Base-by-base conservation (phyloP, 2,888 invertebrate species). In the Corbicula japonica region DNA sequence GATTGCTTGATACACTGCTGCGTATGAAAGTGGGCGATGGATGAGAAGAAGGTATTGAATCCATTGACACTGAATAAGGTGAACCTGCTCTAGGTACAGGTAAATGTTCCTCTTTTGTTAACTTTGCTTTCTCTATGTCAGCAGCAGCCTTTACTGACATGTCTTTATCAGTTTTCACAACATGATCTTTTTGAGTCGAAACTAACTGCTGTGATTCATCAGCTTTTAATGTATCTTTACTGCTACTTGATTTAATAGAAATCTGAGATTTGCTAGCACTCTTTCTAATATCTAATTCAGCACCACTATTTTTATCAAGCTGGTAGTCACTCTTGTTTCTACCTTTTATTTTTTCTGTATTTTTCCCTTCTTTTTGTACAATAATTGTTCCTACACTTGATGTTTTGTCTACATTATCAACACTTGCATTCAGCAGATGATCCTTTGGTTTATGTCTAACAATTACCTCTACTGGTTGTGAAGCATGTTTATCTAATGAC, bases 11-110 rank as follows among this genome's bases (percentile, higher is more conserved):
- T 5, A 72, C 52, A 70, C 80, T 74, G 32, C 75, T 58, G 44
- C 75, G 69, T 30, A 61, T 48, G 23, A 81, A 72, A 56, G 83
- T 82, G 38, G 87, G 87, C 28, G 87, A 87, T 10, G 87, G 86
- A 75, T 87, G 83, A 8, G 87, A 87, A n/a, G 87, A 87, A 4
- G 87, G 86, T 21, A 87, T 62, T 32, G 84, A 85, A 38, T 87
- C 87, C 84, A 87, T 86, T 28, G 87, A 87, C 38, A 86, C 75
- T n/a, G 87, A 87, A 66, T 84, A 86, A 21, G 87, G 87, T 23
- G 87, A 87, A 15, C 83, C 83, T 32, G 80, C 72, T 50, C 87
- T 66, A 35, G 69, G 76, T 26, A 74, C 65, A 28, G 62, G 15
- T 26, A 48, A 30, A 52, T 15, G 32, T 38, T 54, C 66, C 18